Percentiles rank a stretch among this genome's conserved stretches.
Conservation (phyloP, 2,888 invertebrate genomes). For the Cheilosia soror region DNA sequence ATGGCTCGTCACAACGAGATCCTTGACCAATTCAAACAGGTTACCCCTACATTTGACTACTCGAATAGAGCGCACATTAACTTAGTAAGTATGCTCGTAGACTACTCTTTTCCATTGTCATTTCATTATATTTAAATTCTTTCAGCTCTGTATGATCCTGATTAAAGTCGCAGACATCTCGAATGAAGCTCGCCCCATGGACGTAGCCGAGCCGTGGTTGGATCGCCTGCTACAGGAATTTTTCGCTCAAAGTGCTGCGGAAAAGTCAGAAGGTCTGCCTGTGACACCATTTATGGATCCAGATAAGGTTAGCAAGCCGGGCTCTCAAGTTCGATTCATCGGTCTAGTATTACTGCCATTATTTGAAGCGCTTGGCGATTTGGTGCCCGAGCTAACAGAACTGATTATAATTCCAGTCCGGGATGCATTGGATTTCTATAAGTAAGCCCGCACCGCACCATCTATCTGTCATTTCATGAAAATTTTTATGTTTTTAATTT, state of each 20-base stretch:
- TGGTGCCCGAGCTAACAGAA: slow-evolving; percentile 89
- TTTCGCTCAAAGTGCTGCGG: slow-evolving; percentile 91
- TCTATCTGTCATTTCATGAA: not conserved
- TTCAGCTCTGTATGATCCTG: slow-evolving; percentile 90
- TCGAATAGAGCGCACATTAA: slow-evolving; percentile 88
- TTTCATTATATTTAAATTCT: slow-evolving; percentile 31
- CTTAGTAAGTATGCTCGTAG: slow-evolving; percentile 84
- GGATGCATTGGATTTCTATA: slow-evolving; percentile 83
- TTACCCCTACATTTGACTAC: slow-evolving; percentile 88
- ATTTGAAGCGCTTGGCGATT: slow-evolving; percentile 90
- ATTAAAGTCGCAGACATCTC: slow-evolving; percentile 94
- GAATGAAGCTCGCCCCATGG: slow-evolving; percentile 92
- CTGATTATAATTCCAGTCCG: slow-evolving; percentile 84
- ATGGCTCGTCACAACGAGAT: slow-evolving; percentile 93
- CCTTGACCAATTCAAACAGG: slow-evolving; percentile 88
- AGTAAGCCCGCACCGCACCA: slow-evolving; percentile 77
- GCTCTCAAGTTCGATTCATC: slow-evolving; percentile 93
- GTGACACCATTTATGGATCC: slow-evolving; percentile 95
- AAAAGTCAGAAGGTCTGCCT: slow-evolving; percentile 91
- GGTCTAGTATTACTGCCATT: slow-evolving; percentile 91
- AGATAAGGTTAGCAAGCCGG: slow-evolving; percentile 92
- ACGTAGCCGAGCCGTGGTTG: slow-evolving; percentile 93
- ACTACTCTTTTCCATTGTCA: not conserved
- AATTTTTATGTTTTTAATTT: not conserved
- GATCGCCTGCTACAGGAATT: slow-evolving; percentile 89